Base-by-base conservation (phyloP, 1,140 invertebrate genomes). In the Orchesella cincta region DNA sequence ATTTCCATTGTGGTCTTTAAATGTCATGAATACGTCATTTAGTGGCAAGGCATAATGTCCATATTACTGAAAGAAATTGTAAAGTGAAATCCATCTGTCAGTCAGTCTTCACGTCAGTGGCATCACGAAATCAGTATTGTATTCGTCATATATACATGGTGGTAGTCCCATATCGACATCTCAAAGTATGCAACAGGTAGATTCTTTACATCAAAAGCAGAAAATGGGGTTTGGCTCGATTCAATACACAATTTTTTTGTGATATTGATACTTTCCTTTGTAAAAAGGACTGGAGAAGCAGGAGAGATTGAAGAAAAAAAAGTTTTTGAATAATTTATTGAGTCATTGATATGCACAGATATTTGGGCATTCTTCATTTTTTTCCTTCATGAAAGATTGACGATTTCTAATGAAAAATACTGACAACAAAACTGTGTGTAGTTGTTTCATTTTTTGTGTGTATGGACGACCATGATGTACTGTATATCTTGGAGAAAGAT, bases 281-380 rank as follows among this genome's bases (percentile, higher is more conserved):
- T n/a, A n/a, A n/a, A n/a, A n/a, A n/a, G n/a, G n/a, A n/a, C n/a
- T n/a, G n/a, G 8, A 14, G 54, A 57, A 57, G 54, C 12, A 57
- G 26, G 26, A 23, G n/a, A 57, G 54, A n/a, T 23, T 57, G 54
- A 57, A 57, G n/a, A n/a, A 57, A n/a, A n/a, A 57, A 57, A 26
- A 12, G 31, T 23, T 57, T 67, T 67, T 67, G 31, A 67, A 67
- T 67, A 67, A 67, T 67, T 67, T 67, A 67, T 67, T 67, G 62
- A 67, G 31, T 67, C 62, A 67, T 67, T 33, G 62, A 67, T 67
- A 57, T n/a, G 23, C 52, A 57, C 14, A 57, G 52, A 57, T 57
- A 67, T 67, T 67, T 67, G 62, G 26, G 31, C 62, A 67, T 67
- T 67, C 62, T 31, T 67, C 26, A 31, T 33, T 67, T 57, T 57